Conservation (phyloP, 1,140 invertebrate species). For the Eurosta solidaginis region DNA sequence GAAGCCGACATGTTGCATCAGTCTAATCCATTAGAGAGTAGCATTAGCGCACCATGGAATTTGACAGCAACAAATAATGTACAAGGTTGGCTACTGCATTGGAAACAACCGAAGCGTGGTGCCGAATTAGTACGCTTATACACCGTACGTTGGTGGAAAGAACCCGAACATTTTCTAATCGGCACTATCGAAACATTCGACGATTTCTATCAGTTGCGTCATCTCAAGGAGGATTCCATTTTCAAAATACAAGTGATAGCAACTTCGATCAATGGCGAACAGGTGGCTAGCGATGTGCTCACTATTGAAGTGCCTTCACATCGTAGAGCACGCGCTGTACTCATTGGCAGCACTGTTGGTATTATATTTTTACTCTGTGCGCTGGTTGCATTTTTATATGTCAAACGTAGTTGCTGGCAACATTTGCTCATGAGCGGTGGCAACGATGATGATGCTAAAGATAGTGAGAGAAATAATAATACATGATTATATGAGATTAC, state of each 20-base stretch:
- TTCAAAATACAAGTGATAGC: conserved; percentile 73
- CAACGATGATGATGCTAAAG: conserved; percentile 43
- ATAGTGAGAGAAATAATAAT: conserved; percentile 43
- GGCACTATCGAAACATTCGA: conserved; percentile 68
- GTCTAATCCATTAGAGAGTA: conserved; percentile 46
- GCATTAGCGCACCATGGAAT: conserved; percentile 65
- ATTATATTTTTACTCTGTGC: conserved; percentile 65
- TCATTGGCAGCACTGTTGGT: conserved; percentile 67
- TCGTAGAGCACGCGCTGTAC: conserved; percentile 66
- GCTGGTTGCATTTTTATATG: conserved; percentile 66
- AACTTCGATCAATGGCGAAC: conserved; percentile 63
- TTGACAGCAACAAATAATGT: conserved; percentile 63
- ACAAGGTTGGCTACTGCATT: conserved; percentile 73
- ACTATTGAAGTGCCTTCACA: conserved; percentile 67
- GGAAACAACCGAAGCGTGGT: conserved; percentile 71
- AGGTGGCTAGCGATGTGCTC: conserved; percentile 64
- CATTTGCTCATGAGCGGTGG: conserved; percentile 43
- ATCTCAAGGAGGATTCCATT: conserved; percentile 68
- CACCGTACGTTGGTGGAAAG: conserved; percentile 67
- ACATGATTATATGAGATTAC: conserved; percentile 50
- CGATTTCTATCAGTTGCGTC: conserved; percentile 67
- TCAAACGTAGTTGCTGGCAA: conserved; percentile 55
- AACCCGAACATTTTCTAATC: conserved; percentile 64
- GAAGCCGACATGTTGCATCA: conserved; percentile 27
- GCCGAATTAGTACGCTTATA: conserved; percentile 65